These are phyloP conservation scores for Chaunax sp. DNA, from an alignment of 2,797 vertebrate species.

Conservation along the genomic window DNA sequence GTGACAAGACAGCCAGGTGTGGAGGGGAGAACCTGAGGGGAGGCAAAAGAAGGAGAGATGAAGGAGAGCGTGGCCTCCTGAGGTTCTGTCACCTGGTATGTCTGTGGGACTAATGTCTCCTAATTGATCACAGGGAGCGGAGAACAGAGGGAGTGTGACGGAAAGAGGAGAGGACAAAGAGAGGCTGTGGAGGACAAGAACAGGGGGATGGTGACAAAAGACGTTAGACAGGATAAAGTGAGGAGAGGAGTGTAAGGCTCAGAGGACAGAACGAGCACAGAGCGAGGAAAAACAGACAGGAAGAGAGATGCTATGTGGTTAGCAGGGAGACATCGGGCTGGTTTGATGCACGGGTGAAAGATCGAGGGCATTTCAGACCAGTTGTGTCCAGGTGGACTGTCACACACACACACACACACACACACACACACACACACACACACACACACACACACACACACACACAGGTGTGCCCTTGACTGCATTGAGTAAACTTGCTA, in stretches of 20 bases:
- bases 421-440: conserved; percentile 19
- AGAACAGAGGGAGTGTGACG: conserved; percentile 70
- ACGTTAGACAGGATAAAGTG: conserved; percentile 41
- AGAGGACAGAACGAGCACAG: conserved; percentile 23
- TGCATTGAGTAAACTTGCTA: conserved; percentile 74
- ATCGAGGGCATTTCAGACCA: conserved; percentile 58
- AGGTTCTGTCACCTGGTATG: conserved; percentile 78
- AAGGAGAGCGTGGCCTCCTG: conserved; percentile 69
- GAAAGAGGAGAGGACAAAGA: conserved; percentile 63
- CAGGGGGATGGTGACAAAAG: conserved; percentile 26
- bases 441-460: conserved; percentile 27
- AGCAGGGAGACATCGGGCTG: conserved; percentile 31
- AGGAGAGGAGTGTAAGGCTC: conserved; percentile 25
- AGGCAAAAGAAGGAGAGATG: conserved; percentile 65
- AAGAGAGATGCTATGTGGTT: conserved; percentile 16
- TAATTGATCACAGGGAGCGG: conserved; percentile 78
- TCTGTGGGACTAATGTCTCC: conserved; percentile 81
- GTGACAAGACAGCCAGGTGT: conserved; percentile 64
- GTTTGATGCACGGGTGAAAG: conserved; percentile 50
- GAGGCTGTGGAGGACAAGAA: conserved; percentile 54
- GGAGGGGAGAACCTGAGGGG: conserved; percentile 55
- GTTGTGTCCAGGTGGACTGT: conserved; percentile 54
- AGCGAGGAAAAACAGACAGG: conserved; percentile 12
- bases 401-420: conserved; percentile 27
- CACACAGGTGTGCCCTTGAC: conserved; percentile 70